phyloP scores from a whole-genome alignment of 64 coral and sea anemone species.

The Porites lutea region DNA sequence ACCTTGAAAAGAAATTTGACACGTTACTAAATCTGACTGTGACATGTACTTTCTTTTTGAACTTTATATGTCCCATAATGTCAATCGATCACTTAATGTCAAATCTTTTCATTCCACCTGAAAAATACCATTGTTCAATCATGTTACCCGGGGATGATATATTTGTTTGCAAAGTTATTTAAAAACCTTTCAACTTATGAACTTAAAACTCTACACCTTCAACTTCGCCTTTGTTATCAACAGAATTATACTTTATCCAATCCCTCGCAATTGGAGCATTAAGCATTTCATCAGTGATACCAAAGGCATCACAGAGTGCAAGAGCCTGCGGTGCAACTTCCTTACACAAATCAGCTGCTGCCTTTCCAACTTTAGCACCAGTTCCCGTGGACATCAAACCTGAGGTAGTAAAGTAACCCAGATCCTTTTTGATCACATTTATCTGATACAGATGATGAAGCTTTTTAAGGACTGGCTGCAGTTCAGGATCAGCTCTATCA shows the following conservation, averaged over 20 bases:
- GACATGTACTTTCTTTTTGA: too few relatives aligned
- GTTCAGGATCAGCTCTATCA: conserved; percentile 62
- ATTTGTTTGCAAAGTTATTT: too few relatives aligned
- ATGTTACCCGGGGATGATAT: too few relatives aligned
- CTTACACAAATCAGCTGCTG: conserved; percentile 74
- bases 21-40: too few relatives aligned
- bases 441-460: conserved; percentile 87
- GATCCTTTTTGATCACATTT: conserved; percentile 69
- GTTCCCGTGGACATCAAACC: conserved; percentile 80
- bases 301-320: conserved; percentile 90
- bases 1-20: too few relatives aligned
- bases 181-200: too few relatives aligned
- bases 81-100: too few relatives aligned
- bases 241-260: conserved; percentile 84
- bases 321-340: conserved; percentile 89
- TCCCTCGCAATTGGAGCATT: conserved; percentile 91
- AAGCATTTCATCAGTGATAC: conserved; percentile 70
- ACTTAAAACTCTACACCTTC: conserved; percentile 8
- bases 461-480: conserved; percentile 72
- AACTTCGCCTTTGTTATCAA: conserved; percentile 89
- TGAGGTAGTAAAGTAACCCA: conserved; percentile 87
- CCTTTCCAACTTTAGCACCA: conserved; percentile 78
- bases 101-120: too few relatives aligned
- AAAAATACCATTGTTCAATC: too few relatives aligned
- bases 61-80: too few relatives aligned